Evolutionary conservation across 2,113 vertebrate species (phyloP).

Genomic region (Chascanopsetta lugubris): DNA sequence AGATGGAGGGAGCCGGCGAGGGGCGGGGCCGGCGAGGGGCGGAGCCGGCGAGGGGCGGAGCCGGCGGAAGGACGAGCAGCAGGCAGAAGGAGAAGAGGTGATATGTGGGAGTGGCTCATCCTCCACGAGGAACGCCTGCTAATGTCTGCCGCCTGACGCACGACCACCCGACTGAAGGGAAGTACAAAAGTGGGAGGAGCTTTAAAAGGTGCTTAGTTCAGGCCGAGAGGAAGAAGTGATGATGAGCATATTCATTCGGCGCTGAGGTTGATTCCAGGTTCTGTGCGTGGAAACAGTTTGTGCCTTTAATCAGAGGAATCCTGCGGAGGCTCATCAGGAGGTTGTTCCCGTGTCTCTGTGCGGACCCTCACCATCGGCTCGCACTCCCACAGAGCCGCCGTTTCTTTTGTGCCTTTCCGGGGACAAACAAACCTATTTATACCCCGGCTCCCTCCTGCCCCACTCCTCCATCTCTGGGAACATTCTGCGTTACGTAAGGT

Average conservation of each 20-base stretch:
- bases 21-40: background rate
- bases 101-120: background rate
- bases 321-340: background rate
- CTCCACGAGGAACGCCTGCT: background rate
- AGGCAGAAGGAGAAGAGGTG: background rate
- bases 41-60: background rate
- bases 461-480: conserved; percentile 13
- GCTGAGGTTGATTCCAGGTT: background rate
- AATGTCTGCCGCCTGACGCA: background rate
- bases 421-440: conserved; percentile 1
- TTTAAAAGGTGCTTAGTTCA: too few relatives aligned
- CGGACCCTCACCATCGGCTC: background rate
- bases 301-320: background rate
- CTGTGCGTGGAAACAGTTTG: background rate
- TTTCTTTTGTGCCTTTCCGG: background rate
- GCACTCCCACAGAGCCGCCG: background rate
- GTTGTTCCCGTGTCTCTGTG: background rate
- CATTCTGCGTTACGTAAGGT: conserved; percentile 35
- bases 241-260: background rate
- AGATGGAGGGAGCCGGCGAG: background rate
- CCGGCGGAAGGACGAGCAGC: background rate
- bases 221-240: background rate
- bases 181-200: background rate
- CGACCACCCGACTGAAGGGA: background rate
- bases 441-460: background rate